Evolutionary conservation across 1,140 invertebrate species (phyloP).

Genomic region (Trachymyrmex septentrionalis): DNA sequence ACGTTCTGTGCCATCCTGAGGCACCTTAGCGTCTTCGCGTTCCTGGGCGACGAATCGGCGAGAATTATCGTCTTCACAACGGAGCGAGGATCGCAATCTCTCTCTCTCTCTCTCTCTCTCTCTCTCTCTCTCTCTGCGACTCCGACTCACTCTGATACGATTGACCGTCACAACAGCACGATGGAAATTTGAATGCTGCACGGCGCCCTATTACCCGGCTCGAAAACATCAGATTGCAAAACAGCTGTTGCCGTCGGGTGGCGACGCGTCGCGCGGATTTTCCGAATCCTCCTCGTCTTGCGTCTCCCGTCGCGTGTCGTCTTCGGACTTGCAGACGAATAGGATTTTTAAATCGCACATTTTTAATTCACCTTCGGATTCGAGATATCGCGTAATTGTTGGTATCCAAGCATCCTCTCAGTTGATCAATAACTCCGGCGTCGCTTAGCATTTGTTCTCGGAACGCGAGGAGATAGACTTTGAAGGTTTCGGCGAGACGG

Average conservation of each 20-base stretch:
- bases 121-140: not conserved
- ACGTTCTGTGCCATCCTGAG: slow-evolving; percentile 93
- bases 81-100: not conserved
- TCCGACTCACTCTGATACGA: not conserved
- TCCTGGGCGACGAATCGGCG: not conserved
- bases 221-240: slow-evolving; percentile 78
- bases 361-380: no score
- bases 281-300: no score
- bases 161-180: slow-evolving; percentile 78
- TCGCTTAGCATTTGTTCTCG: not conserved
- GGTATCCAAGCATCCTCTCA: no score
- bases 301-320: no score
- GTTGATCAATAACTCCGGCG: not conserved
- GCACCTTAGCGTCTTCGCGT: not conserved
- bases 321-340: no score
- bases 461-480: not conserved
- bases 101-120: no score
- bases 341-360: no score
- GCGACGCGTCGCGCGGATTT: not conserved
- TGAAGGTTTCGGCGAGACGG: no score
- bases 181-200: slow-evolving; percentile 82
- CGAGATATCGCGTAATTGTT: no score
- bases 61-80: not conserved
- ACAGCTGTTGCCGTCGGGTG: slow-evolving; percentile 79
- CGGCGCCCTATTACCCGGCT: slow-evolving; percentile 56